Evolutionary conservation across 2,888 invertebrate species (phyloP).

Genomic region (Unio pictorum): DNA sequence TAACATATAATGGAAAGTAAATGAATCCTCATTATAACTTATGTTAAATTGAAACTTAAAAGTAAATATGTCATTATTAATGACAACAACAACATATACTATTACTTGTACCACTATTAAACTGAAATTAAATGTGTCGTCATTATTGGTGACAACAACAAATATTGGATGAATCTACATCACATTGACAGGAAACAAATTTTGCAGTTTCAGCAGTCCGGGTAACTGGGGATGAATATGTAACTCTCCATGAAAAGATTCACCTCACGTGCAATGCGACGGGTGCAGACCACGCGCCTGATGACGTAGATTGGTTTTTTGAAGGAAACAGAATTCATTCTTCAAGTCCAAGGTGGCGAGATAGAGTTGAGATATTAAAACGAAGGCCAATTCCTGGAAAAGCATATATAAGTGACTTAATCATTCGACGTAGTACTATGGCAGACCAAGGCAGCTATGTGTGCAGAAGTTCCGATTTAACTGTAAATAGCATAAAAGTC

Average conservation of each 20-base stretch:
- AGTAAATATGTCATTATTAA: no score
- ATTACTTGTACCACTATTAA: no score
- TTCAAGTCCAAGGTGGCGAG: slow-evolving; percentile 30
- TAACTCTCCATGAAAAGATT: slow-evolving; percentile 47
- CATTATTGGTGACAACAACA: no score
- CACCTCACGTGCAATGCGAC: slow-evolving; percentile 57
- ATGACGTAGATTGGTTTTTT: slow-evolving; percentile 57
- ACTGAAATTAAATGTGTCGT: no score
- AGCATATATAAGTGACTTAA: slow-evolving; percentile 38
- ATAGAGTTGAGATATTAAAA: slow-evolving; percentile 27
- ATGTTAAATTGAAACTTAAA: no score
- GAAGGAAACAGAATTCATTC: slow-evolving; percentile 42
- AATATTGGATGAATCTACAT: no score
- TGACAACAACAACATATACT: no score
- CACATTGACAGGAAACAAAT: no score
- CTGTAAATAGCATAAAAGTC: slow-evolving; percentile 40
- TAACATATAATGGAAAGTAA: no score
- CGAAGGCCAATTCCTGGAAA: slow-evolving; percentile 28
- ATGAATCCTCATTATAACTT: no score
- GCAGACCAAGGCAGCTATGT: slow-evolving; percentile 41
- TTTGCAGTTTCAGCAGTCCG: slow-evolving; percentile 41
- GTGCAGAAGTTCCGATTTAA: slow-evolving; percentile 42
- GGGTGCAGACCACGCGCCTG: slow-evolving; percentile 51
- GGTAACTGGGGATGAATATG: slow-evolving; percentile 48
- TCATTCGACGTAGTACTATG: slow-evolving; percentile 30